Base-by-base conservation (phyloP, 2,888 invertebrate species). In the Zeuzera pyrina region DNA sequence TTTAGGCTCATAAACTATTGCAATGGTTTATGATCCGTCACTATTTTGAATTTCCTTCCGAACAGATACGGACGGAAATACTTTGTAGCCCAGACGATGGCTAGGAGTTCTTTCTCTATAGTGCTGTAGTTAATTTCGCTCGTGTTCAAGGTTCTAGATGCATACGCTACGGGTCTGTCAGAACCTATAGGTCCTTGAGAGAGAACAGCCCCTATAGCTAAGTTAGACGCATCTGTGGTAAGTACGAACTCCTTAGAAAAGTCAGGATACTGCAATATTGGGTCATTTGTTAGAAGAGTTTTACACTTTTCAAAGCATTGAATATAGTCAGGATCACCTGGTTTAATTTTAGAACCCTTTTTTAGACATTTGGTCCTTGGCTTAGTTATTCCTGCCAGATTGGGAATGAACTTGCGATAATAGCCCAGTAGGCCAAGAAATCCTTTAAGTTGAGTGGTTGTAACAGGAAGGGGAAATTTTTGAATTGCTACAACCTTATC, bases 401-500 rank as follows among this genome's bases (percentile, higher is more conserved):
- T n/a, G n/a, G n/a, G n/a, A n/a, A n/a, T n/a, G n/a, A n/a, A n/a
- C n/a, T n/a, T n/a, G n/a, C n/a, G n/a, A n/a, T n/a, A n/a, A 40
- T 5, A 35, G 30, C 2, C 45, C 45, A 28, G 36, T 45, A 38
- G 6, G 35, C 37, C 14, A 33, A 27, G 19, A 38, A 41, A 19
- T 41, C 30, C 12, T n/a, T n/a, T n/a, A n/a, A n/a, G n/a, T n/a
- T n/a, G n/a, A n/a, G n/a, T n/a, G n/a, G n/a, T n/a, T n/a, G n/a
- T 2, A 36, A 36, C 11, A 36, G n/a, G n/a, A n/a, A 5, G 52
- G 15, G 1, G 53, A 15, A 39, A 52, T 10, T 46, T 45, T 34
- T 38, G 6, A 2, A 53, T 45, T 3, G 48, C 50, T 4, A 12
- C 6, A 3, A 54, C 45, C 34, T 53, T 52, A 12, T 50, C 41